Conservation (phyloP, 2,113 vertebrate species). For the Sminthopsis crassicaudata region DNA sequence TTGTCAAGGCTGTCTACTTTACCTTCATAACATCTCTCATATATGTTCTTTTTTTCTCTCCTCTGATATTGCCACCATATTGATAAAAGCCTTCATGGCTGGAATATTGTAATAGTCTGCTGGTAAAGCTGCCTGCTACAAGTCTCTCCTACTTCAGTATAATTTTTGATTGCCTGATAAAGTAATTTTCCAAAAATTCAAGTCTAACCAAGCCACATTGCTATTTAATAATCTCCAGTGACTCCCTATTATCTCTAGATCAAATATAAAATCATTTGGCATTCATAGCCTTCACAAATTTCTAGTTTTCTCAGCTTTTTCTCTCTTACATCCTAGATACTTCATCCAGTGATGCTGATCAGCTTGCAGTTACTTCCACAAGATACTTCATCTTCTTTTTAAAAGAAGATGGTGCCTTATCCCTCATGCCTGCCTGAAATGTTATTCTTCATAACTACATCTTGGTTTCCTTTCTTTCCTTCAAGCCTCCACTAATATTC, state of each 20-base stretch:
- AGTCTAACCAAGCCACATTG: no score
- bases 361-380: background rate
- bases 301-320: background rate
- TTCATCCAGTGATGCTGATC: background rate
- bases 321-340: background rate
- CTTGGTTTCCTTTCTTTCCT: background rate
- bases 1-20: background rate
- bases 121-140: no score
- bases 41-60: background rate
- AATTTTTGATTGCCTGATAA: no score
- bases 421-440: background rate
- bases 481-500: background rate
- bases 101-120: no score
- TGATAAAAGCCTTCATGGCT: background rate
- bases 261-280: background rate
- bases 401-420: background rate
- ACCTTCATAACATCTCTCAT: background rate
- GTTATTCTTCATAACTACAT: background rate
- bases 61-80: background rate
- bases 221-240: no score
- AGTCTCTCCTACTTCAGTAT: no score
- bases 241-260: no score
- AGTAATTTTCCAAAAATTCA: no score
- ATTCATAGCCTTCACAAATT: background rate
- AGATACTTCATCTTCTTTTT: background rate